These are phyloP conservation scores for Tubulanus polymorphus DNA, from an alignment of 2,888 invertebrate genomes.

Conservation along the genomic window DNA sequence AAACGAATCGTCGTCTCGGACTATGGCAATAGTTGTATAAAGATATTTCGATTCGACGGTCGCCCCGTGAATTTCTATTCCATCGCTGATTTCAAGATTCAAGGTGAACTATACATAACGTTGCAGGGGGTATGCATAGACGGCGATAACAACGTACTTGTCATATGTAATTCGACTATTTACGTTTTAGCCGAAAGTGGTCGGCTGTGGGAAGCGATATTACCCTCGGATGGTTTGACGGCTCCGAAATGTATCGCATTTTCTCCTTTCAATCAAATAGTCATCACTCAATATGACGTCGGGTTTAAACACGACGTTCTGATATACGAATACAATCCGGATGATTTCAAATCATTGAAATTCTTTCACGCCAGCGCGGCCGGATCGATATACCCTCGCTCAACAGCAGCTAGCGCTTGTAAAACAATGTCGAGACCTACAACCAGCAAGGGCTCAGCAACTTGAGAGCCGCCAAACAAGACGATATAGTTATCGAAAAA, in stretches of 20 bases:
- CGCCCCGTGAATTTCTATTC: constrained; percentile 33
- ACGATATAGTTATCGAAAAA: no score
- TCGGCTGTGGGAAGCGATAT: constrained; percentile 43
- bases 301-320: constrained; percentile 35
- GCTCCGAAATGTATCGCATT: constrained; percentile 40
- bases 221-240: constrained; percentile 37
- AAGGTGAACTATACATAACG: constrained; percentile 29
- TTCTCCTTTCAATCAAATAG: constrained; percentile 30
- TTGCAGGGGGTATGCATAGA: constrained; percentile 41
- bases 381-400: no score
- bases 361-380: no score
- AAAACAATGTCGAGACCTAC: no score
- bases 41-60: constrained; percentile 44
- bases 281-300: constrained; percentile 35
- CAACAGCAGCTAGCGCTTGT: no score
- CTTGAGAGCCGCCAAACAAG: no score
- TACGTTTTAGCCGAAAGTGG: constrained; percentile 44
- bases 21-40: constrained; percentile 43
- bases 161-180: constrained; percentile 41
- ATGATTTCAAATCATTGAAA: constrained; percentile 42
- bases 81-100: constrained; percentile 35
- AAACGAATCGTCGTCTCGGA: constrained; percentile 45
- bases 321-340: constrained; percentile 36
- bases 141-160: constrained; percentile 38
- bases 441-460: no score